Evolutionary conservation across 2,797 vertebrate genomes (phyloP).

Genomic region (Brachyrhaphis roseni): DNA sequence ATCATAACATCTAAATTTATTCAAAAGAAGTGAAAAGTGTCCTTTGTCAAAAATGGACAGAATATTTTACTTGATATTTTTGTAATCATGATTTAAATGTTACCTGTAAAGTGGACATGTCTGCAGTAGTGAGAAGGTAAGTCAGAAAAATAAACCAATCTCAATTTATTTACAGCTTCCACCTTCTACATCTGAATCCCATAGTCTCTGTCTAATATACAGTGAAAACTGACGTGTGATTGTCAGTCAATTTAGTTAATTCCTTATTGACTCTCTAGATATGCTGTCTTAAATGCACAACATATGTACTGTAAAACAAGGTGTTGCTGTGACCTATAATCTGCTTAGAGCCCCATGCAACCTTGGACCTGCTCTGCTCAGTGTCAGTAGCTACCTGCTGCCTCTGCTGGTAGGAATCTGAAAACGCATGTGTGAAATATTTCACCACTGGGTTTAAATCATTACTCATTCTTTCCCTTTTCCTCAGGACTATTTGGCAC

Average conservation of each 20-base stretch:
- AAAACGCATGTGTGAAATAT: slow-evolving; percentile 10
- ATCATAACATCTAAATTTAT: background rate
- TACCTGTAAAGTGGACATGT: background rate
- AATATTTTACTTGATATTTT: background rate
- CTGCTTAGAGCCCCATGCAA: background rate
- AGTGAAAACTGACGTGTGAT: background rate
- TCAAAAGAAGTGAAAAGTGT: background rate
- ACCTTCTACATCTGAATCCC: background rate
- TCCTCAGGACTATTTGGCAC: slow-evolving; percentile 92
- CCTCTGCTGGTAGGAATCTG: slow-evolving; percentile 58
- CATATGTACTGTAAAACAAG: background rate
- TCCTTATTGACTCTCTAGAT: background rate
- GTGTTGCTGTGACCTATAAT: background rate
- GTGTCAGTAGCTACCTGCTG: slow-evolving; percentile 24
- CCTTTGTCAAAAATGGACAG: background rate
- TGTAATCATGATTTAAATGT: background rate
- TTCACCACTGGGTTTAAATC: slow-evolving; percentile 4
- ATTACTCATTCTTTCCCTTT: slow-evolving; percentile 17
- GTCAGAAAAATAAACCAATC: background rate
- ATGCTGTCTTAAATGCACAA: background rate
- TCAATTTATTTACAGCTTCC: background rate
- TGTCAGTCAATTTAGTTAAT: background rate
- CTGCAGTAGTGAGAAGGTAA: background rate
- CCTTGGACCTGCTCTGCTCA: slow-evolving; percentile 24
- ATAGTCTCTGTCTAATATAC: background rate